phyloP scores from a whole-genome alignment of 1,140 invertebrate genomes.

The Trachymyrmex septentrionalis region DNA sequence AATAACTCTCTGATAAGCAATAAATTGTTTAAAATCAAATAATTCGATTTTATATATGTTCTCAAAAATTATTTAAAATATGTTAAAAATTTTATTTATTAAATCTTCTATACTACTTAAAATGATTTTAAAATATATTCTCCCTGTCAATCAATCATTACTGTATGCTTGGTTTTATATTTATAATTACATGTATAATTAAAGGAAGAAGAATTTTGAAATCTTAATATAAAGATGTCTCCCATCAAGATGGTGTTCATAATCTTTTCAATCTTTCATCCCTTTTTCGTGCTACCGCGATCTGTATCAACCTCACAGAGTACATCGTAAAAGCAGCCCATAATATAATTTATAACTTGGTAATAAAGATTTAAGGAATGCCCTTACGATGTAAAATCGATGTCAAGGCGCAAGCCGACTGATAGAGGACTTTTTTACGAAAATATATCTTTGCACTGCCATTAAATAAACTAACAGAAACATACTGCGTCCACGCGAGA shows the following conservation, averaged over 20 bases:
- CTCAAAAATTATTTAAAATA: not conserved
- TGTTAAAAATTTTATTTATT: not conserved
- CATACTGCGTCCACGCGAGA: not conserved
- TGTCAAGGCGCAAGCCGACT: not conserved
- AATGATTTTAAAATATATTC: not conserved
- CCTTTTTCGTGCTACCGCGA: not conserved
- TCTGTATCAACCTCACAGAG: slow-evolving; percentile 21
- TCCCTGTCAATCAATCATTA: not conserved
- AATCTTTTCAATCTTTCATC: not conserved
- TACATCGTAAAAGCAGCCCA: not conserved
- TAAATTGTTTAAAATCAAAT: not conserved
- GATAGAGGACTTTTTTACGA: not conserved
- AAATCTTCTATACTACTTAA: not conserved
- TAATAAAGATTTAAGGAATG: slow-evolving; percentile 35
- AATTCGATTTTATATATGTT: not conserved
- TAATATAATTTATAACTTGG: slow-evolving; percentile 23
- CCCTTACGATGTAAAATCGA: slow-evolving; percentile 8
- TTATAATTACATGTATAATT: slow-evolving; percentile 7
- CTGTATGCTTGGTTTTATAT: slow-evolving; percentile 9
- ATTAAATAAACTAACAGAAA: slow-evolving; percentile 10
- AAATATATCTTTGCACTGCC: not conserved
- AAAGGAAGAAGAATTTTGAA: not conserved
- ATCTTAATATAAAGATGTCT: not conserved
- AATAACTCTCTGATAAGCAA: not conserved
- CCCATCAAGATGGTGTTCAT: not conserved